phyloP scores from a whole-genome alignment of 2,888 invertebrate genomes.

The Spodoptera littoralis region DNA sequence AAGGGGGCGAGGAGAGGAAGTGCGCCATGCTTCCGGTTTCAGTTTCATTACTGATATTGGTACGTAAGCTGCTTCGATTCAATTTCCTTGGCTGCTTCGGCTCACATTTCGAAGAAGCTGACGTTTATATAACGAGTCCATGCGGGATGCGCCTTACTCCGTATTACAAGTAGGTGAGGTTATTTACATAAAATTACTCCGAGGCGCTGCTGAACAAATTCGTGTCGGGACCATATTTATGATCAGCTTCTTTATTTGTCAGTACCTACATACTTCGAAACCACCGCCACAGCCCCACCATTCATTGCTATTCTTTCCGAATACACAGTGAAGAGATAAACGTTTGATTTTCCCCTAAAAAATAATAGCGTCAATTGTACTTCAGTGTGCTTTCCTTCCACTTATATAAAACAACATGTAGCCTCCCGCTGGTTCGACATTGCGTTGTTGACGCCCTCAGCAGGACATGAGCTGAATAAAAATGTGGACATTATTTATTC shows the following conservation, averaged over 20 bases:
- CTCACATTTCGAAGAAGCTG: conserved; percentile 52
- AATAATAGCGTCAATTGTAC: conserved; percentile 37
- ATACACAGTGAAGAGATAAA: conserved; percentile 6
- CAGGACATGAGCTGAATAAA: conserved; percentile 73
- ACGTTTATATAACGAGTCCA: conserved; percentile 53
- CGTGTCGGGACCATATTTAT: conserved; percentile 34
- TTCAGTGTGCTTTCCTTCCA: conserved; percentile 36
- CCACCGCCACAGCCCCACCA: not conserved
- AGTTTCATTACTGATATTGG: conserved; percentile 70
- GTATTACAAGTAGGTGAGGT: conserved; percentile 32
- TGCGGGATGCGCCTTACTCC: conserved; percentile 41
- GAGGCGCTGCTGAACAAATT: conserved; percentile 35
- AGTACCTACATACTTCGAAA: not conserved
- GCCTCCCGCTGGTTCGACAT: conserved; percentile 46
- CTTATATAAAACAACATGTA: conserved; percentile 48
- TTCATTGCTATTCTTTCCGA: conserved; percentile 1
- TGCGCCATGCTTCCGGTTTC: conserved; percentile 57
- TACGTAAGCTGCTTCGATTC: conserved; percentile 68
- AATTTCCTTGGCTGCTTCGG: conserved; percentile 65
- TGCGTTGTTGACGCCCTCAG: conserved; percentile 62
- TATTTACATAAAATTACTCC: conserved; percentile 52
- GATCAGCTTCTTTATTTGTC: conserved; percentile 14
- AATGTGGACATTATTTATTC: conserved; percentile 73
- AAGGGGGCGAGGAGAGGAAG: conserved; percentile 34
- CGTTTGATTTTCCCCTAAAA: conserved; percentile 20